Percentiles rank a stretch among this genome's conserved stretches.
phyloP scores from a whole-genome alignment of 2,888 invertebrate genomes.

The Clusia tigrina region DNA sequence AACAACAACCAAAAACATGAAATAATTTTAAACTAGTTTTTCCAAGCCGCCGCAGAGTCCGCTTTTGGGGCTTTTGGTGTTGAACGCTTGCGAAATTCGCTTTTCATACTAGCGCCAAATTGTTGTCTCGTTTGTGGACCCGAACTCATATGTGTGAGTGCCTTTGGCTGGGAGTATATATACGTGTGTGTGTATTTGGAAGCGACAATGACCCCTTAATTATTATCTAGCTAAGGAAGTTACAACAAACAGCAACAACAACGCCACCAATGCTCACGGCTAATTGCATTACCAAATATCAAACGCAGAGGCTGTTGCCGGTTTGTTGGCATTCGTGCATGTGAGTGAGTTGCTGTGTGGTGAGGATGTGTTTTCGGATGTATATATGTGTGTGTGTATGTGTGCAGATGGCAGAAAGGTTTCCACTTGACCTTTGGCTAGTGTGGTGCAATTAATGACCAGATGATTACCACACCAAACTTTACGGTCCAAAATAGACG shows the following conservation, averaged over 20 bases:
- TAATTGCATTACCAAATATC: slow-evolving; percentile 3
- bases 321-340: not conserved
- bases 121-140: too few species aligned
- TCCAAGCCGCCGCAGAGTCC: not conserved
- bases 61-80: not conserved
- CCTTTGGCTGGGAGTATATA: too few species aligned
- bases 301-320: not conserved
- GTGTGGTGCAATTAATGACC: not conserved
- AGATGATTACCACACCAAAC: too few species aligned
- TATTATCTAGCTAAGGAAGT: not conserved
- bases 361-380: not conserved
- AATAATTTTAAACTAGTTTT: not conserved
- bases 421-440: not conserved
- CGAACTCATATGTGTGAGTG: too few species aligned
- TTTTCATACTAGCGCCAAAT: not conserved
- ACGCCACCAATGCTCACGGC: not conserved
- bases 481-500: too few species aligned
- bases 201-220: slow-evolving; percentile 8
- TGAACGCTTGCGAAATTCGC: not conserved
- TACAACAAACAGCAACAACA: not conserved
- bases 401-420: not conserved
- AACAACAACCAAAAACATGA: too few species aligned
- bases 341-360: too few species aligned
- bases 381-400: not conserved
- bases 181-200: not conserved